These are phyloP conservation scores for Heterodera schachtii DNA, from an alignment of 1,140 invertebrate genomes.

Conservation along the genomic window DNA sequence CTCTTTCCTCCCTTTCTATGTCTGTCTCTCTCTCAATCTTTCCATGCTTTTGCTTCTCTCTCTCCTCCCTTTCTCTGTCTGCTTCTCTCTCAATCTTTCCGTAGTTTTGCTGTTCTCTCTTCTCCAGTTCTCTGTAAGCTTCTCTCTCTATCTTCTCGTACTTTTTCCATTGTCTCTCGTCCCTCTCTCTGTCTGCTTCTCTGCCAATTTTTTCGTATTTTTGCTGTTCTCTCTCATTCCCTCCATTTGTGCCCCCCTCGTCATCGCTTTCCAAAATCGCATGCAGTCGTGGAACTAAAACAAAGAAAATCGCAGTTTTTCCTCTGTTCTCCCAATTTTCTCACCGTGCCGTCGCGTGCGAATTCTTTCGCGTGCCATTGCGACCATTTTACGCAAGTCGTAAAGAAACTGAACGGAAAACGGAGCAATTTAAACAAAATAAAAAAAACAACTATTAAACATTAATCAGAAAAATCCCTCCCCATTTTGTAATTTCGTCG, in stretches of 20 bases:
- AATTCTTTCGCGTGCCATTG: slow-evolving; percentile 51
- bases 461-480: neutral
- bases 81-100: neutral
- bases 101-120: too few species aligned
- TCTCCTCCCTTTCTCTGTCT: too few species aligned
- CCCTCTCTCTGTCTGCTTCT: neutral
- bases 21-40: too few species aligned
- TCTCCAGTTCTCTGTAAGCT: too few species aligned
- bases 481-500: too few species aligned
- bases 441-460: neutral
- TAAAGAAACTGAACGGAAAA: slow-evolving; percentile 44
- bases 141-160: too few species aligned
- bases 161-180: neutral
- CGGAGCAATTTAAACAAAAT: neutral
- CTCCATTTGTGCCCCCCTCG: neutral
- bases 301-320: neutral
- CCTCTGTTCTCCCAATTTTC: slow-evolving; percentile 25
- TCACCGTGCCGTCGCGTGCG: slow-evolving; percentile 39
- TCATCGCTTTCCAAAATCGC: slow-evolving; percentile 27
- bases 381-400: slow-evolving; percentile 57
- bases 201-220: neutral
- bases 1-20: too few species aligned
- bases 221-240: neutral
- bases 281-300: slow-evolving; percentile 21
- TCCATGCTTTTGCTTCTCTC: too few species aligned